Base-by-base conservation (phyloP, 2,888 invertebrate species). In the Pterostichus madidus region DNA sequence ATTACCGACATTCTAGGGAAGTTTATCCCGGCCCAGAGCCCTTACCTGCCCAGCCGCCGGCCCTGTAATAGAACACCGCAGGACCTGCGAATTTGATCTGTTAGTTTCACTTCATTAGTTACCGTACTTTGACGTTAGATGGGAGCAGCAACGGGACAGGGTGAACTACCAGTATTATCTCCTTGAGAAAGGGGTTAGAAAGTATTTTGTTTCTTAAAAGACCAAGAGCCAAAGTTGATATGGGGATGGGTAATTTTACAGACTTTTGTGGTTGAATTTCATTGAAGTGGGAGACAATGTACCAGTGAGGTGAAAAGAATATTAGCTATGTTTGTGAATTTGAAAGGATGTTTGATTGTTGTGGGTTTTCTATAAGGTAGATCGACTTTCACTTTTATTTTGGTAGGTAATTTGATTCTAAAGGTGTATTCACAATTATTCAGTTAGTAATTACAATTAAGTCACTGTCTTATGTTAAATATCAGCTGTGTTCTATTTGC, bases 61-160 rank as follows among this genome's bases (percentile, higher is more conserved):
- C 75, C 75, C 81, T 73, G 81, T 81, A 81, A 81, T 75, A 56
- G 11, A 81, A 81, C 81, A 81, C 81, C 81, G 80, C 56, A 56
- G 39, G 75, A 73, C 73, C 81, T 59, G 56, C 81, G 81, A 81
- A 81, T 81, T 75, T 81, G 81, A 81, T 81, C 81, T 81, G 81
- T 81, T 80, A 73, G 71, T 73, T 81, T 75, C 81, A 75, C 81
- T 81, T 81, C 81, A 81, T 81, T 81, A 81, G 73, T 81, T 53
- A 31, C 81, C 80, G 39, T 75, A 80, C 71, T 73, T 68, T 80
- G 71, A 17, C 68, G 68, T 76, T 46, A 10, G 49, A 32, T 61
- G 46, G 46, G 61, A 17, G 78, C 61, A 39, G 78, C 3, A 24
- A 3, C 24, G 24, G 24, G 24, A 24, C 24, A 24, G 24, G 24